phyloP scores from a whole-genome alignment of 2,113 vertebrate genomes.

The Phalacrocorax brasilianus region DNA sequence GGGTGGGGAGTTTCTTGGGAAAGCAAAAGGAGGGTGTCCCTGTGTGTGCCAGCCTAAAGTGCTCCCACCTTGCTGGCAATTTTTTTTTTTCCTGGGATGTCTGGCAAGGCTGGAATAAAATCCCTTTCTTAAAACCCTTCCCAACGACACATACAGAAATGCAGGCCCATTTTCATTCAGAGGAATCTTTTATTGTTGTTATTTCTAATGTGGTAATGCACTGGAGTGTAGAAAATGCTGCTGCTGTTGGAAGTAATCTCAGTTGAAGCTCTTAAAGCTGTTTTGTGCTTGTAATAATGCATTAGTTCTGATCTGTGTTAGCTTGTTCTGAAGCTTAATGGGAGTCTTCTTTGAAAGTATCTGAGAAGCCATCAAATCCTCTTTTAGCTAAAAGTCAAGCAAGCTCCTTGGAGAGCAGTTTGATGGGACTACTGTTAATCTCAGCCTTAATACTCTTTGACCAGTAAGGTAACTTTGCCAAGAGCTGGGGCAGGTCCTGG shows the following conservation, averaged over 20 bases:
- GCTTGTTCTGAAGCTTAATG: not conserved
- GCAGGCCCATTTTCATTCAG: not conserved
- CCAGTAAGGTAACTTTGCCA: not conserved
- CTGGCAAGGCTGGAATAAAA: not conserved
- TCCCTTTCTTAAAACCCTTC: not conserved
- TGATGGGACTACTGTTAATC: not conserved
- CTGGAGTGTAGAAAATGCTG: not conserved
- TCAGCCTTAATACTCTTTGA: not conserved
- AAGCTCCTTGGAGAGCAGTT: not conserved
- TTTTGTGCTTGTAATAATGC: not conserved
- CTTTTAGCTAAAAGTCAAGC: not conserved
- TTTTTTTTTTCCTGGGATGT: not conserved
- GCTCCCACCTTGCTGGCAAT: not conserved
- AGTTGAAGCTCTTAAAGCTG: not conserved
- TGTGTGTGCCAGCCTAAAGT: not conserved
- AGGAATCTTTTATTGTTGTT: not conserved
- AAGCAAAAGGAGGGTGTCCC: not conserved
- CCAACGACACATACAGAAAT: not conserved
- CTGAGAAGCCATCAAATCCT: conserved; percentile 26
- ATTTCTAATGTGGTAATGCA: not conserved
- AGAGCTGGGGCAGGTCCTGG: not conserved
- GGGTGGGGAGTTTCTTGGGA: not conserved
- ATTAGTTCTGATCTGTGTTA: not conserved
- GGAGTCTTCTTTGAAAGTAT: not conserved
- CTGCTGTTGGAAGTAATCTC: not conserved